A percentile compares a stretch with the other conserved stretches of the same genome.
Evolutionary conservation across 2,888 invertebrate species (phyloP).

Genomic region (Dynastes maya): DNA sequence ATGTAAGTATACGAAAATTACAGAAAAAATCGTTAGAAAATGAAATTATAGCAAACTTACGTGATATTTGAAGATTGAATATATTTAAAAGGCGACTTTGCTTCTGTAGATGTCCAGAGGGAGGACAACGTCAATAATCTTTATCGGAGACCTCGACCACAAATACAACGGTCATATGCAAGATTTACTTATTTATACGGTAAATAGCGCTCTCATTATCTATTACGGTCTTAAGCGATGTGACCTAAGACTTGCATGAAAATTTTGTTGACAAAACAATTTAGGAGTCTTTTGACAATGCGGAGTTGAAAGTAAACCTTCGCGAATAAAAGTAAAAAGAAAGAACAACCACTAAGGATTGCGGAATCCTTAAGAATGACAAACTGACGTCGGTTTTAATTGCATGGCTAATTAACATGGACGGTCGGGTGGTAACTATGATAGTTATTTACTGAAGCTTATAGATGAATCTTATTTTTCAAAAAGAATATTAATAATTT

Average conservation of each 20-base stretch:
- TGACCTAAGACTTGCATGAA: conserved; percentile 23
- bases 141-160: conserved; percentile 44
- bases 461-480: no score
- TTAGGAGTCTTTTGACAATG: neutral
- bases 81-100: neutral
- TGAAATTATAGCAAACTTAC: conserved; percentile 27
- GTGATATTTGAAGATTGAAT: conserved; percentile 5
- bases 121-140: conserved; percentile 39
- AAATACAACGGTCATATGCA: conserved; percentile 68
- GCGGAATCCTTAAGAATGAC: conserved; percentile 22
- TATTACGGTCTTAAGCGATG: conserved; percentile 40
- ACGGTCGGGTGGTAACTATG: neutral
- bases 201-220: conserved; percentile 48
- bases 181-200: conserved; percentile 47
- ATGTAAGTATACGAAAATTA: neutral
- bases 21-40: neutral
- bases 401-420: neutral
- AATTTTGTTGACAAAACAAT: conserved; percentile 28
- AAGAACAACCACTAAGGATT: neutral
- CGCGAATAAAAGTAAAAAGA: neutral
- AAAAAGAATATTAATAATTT: no score
- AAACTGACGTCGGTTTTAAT: neutral
- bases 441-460: no score
- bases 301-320: conserved; percentile 6
- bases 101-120: conserved; percentile 27